Evolutionary conservation across 2,797 vertebrate species (phyloP).

Genomic region (Lagothrix lagotricha): DNA sequence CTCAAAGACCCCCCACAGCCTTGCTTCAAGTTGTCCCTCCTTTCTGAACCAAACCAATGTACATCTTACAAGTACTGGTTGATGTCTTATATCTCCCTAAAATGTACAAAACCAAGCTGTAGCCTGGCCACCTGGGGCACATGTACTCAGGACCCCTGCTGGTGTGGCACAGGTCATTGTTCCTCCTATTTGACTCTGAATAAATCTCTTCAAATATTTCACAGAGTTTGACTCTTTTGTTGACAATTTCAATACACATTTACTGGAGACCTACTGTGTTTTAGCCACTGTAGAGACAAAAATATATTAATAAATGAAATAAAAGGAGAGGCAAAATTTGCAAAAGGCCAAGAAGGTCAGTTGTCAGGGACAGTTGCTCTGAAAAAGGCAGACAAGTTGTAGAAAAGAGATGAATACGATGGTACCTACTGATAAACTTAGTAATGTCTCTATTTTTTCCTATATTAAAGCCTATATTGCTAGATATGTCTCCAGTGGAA

Average conservation of each 20-base stretch:
- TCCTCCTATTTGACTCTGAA: background rate
- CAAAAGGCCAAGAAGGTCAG: background rate
- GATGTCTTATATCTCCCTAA: background rate
- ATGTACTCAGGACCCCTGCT: background rate
- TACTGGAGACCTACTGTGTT: background rate
- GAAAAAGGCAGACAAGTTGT: background rate
- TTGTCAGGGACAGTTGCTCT: background rate
- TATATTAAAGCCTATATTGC: background rate
- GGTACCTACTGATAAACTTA: background rate
- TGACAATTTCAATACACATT: background rate
- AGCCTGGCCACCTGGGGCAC: background rate
- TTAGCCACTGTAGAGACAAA: background rate
- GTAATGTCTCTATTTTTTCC: background rate
- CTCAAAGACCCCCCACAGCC: background rate
- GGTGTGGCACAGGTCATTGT: background rate
- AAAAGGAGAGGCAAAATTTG: background rate
- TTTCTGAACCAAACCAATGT: background rate
- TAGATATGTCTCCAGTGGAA: background rate
- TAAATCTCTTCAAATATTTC: background rate
- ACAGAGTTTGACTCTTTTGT: background rate
- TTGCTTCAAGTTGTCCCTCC: background rate
- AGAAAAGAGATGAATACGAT: background rate
- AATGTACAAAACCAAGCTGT: background rate
- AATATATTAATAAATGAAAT: background rate
- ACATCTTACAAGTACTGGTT: background rate